Evolutionary conservation across 2,797 vertebrate species (phyloP), one percentile per base, ranked within the genome.

Genomic region (Pseudochaenichthys georgianus): DNA sequence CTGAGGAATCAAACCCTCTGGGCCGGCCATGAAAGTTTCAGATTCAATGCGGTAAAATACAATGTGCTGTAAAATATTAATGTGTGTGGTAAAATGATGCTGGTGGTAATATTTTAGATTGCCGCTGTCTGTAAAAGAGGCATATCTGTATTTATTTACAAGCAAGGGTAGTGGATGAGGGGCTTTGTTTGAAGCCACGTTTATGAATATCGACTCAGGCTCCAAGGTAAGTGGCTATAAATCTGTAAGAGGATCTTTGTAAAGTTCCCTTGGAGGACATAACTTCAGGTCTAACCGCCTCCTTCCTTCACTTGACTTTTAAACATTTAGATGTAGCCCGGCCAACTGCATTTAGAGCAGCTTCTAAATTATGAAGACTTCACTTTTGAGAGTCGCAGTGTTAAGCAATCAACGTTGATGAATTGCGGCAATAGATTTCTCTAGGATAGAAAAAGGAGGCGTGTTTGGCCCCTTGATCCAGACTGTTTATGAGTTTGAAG

Each of bases 141-240:
- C 89, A 87, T 93, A 95, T 95, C 91, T 92, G 83, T 93, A 92
- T 95, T 95, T 94, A 95, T 96, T 95, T 95, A 95, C 94, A 94
- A 93, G 95, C 92, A 76, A 72, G 81, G 83, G 86, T 90, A 78
- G 90, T 88, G 84, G 85, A 93, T 88, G 90, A 88, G 91, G 78
- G 91, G 89, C 90, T 92, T 93, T 94, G 93, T 94, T 93, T 94
- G 93, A 94, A 94, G 93, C 91, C 90, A 81, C 94, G 91, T 94
- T 95, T 95, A 95, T 95, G 93, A 95, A 95, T 93, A 93, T 94
- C 87, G 87, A 95, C 93, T 94, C 84, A 69, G 89, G 89, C 92
- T 93, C 86, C 87, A 79, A 88, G 92, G 93, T 94, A 95, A 95
- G 94, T 95, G 94, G 91, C 92, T 87, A 94, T 96, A 94, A 95